Base-by-base conservation (phyloP, 2,797 vertebrate genomes). In the Rhinella marina region DNA sequence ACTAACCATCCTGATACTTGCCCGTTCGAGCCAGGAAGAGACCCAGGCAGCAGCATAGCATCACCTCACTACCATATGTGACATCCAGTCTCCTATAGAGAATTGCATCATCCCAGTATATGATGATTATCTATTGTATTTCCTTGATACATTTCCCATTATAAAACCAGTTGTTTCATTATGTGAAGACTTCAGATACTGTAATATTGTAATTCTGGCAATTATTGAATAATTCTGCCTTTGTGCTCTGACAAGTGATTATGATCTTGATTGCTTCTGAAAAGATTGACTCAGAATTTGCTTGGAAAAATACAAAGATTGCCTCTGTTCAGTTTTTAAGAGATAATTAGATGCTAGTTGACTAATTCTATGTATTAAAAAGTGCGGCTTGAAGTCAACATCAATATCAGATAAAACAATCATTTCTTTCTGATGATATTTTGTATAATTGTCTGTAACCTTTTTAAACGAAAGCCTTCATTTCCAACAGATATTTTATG, bases 261-360 rank as follows among this genome's bases (percentile, higher is more conserved):
- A 89, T 89, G 61, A 82, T 86, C 64, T 84, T 79, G 87, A 84
- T 88, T 85, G 82, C 76, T 73, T 73, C 19, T 70, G 54, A 79
- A 86, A 83, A 72, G 84, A 86, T 62, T 84, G 88, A 86, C 80
- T 86, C 80, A 72, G 50, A 76, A 82, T 62, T 81, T 83, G 59
- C 79, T 72, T 64, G 16, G 27, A 82, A 50, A 61, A 50, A 7
- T 68, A 81, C 4, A 59, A 59, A 59, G 16, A 23, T 62, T 75
- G 50, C 68, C 86, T 88, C 59, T 88, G 84, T 88, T 86, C 52
- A 17, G 4, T 70, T 86, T 89, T 86, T 75, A 70, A 82, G 61
- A 61, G 84, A 89, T 89, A 89, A 89, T 89, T 82, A 86, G 72
- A 89, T 86, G 84, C 79, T 78, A 29, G 84, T 86, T 82, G 88